Percentiles rank a stretch among this genome's conserved stretches.
Conservation (phyloP, 2,113 vertebrate genomes). For the Cinclus cinclus region DNA sequence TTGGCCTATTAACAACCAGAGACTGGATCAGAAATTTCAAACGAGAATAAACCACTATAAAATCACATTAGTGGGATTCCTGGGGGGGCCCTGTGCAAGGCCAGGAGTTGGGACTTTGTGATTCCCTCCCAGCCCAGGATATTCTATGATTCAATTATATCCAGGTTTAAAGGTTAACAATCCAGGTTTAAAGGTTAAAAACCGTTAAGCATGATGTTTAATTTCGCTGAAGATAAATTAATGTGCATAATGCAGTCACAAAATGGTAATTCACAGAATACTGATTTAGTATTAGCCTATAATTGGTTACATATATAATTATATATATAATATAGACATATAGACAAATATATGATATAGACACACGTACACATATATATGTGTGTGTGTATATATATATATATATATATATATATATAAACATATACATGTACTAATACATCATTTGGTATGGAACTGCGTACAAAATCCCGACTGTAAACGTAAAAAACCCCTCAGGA, state of each 20-base stretch:
- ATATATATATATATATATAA: no score
- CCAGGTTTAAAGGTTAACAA: neutral
- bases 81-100: neutral
- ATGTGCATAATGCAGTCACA: neutral
- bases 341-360: rapidly evolving
- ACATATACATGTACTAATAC: no score
- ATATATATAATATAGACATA: no score
- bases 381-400: no score
- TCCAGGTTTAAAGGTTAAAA: neutral
- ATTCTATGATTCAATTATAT: neutral
- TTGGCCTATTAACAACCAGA: neutral
- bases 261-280: neutral
- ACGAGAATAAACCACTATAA: neutral
- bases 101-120: neutral
- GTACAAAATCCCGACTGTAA: neutral
- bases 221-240: neutral
- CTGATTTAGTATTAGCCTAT: neutral
- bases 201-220: neutral
- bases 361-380: rapidly evolving
- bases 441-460: neutral
- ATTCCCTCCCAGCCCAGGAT: neutral
- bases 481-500: neutral
- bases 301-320: neutral
- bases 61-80: neutral
- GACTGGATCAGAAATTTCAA: neutral